Percentiles rank a stretch among this genome's conserved stretches.
These are phyloP conservation scores for Caenorhabditis sp. DNA, from an alignment of 2,888 invertebrate species.

Conservation along the genomic window DNA sequence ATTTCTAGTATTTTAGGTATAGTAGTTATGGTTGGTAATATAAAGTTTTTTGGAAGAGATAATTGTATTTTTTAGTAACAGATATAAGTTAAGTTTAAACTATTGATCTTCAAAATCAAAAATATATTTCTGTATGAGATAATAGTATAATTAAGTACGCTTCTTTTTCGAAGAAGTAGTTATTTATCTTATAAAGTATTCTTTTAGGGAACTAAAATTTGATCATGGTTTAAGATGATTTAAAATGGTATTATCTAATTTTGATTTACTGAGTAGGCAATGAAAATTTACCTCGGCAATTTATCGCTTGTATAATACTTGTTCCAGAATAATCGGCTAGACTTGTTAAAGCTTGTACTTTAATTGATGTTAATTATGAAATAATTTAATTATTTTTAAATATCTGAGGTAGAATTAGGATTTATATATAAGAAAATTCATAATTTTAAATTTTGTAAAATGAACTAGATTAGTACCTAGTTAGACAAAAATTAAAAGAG, in stretches of 20 bases:
- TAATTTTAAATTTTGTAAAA: conserved; percentile 56
- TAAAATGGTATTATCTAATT: conserved; percentile 63
- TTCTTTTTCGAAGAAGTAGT: conserved; percentile 60
- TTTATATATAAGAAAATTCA: conserved; percentile 35
- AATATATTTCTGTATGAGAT: conserved; percentile 60
- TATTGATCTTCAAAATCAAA: conserved; percentile 65
- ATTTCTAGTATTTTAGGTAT: conserved; percentile 59
- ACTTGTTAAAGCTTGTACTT: conserved; percentile 61
- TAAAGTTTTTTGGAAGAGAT: conserved; percentile 59
- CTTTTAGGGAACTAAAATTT: conserved; percentile 57
- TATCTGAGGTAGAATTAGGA: conserved; percentile 51
- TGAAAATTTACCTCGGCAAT: conserved; percentile 57
- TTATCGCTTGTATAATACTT: conserved; percentile 61
- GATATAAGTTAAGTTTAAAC: conserved; percentile 65
- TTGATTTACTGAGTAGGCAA: conserved; percentile 60
- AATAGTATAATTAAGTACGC: conserved; percentile 60
- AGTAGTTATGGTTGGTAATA: conserved; percentile 54
- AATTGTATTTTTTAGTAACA: conserved; percentile 56
- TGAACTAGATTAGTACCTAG: conserved; percentile 62
- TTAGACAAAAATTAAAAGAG: conserved; percentile 59
- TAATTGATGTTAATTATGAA: conserved; percentile 56
- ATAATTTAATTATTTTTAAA: conserved; percentile 23
- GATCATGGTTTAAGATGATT: conserved; percentile 57
- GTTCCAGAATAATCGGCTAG: conserved; percentile 67
- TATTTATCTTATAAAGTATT: conserved; percentile 53